A percentile compares a stretch with the other conserved stretches of the same genome.
These are phyloP conservation scores for Thalassaphorura encarpata DNA, from an alignment of 1,140 invertebrate species.

Conservation along the genomic window DNA sequence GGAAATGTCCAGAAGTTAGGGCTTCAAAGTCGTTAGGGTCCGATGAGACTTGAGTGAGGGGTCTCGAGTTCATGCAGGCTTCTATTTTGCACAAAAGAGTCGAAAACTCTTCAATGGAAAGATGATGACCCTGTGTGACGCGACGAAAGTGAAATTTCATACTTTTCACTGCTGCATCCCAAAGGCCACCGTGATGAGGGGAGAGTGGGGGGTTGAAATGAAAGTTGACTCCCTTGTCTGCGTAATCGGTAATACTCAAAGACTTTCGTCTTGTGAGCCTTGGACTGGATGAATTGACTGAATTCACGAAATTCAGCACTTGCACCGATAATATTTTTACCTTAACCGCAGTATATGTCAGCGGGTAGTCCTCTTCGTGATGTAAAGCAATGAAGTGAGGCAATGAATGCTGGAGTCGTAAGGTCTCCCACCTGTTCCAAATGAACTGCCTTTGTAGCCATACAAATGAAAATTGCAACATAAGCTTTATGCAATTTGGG, in stretches of 20 bases:
- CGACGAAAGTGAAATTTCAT: conserved; percentile 33
- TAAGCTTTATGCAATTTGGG: neutral
- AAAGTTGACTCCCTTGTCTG: conserved; percentile 25
- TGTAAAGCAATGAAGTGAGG: conserved; percentile 15
- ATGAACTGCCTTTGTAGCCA: conserved; percentile 29
- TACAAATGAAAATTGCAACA: conserved; percentile 31
- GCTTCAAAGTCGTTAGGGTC: conserved; percentile 34
- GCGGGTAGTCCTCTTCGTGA: conserved; percentile 22
- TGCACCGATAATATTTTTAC: conserved; percentile 22
- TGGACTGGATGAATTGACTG: neutral
- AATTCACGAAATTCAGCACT: neutral
- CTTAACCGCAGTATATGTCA: conserved; percentile 33
- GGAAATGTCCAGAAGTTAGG: conserved; percentile 29
- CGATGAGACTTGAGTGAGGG: conserved; percentile 26
- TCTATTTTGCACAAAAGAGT: conserved; percentile 33
- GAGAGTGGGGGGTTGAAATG: conserved; percentile 34
- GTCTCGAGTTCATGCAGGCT: conserved; percentile 33
- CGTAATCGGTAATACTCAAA: neutral
- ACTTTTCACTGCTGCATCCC: conserved; percentile 36
- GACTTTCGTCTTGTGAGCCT: neutral
- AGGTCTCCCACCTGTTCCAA: conserved; percentile 29
- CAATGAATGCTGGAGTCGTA: conserved; percentile 21
- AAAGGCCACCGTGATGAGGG: conserved; percentile 36
- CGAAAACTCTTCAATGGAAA: conserved; percentile 32
- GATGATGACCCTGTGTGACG: conserved; percentile 13